phyloP scores from a whole-genome alignment of 2,113 vertebrate genomes.

The Neolamprologus ventralis region DNA sequence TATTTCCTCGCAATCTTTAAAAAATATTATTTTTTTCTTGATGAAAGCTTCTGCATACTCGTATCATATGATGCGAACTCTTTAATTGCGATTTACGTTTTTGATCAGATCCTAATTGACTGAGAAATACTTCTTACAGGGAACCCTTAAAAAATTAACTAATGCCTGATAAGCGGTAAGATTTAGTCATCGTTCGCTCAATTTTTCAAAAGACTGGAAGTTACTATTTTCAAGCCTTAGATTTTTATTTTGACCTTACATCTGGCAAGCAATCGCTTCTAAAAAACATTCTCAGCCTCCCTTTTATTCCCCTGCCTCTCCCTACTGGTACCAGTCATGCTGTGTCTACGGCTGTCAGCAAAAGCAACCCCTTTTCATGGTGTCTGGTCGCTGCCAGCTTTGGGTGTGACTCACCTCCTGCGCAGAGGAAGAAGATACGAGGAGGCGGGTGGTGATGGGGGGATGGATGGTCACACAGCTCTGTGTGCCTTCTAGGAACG shows the following conservation, averaged over 20 bases:
- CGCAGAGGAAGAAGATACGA: background rate
- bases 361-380: conserved; percentile 11
- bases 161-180: background rate
- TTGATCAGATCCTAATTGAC: background rate
- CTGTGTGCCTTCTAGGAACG: conserved; percentile 3
- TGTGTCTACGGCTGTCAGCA: conserved; percentile 20
- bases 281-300: background rate
- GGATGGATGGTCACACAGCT: background rate
- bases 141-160: background rate
- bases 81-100: background rate
- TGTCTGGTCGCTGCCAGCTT: conserved; percentile 4
- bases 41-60: background rate
- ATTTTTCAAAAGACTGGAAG: background rate
- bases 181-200: background rate
- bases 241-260: background rate
- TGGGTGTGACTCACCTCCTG: background rate
- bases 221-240: background rate
- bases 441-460: background rate
- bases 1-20: background rate
- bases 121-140: background rate
- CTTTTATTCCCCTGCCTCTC: background rate
- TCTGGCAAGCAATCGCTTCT: background rate
- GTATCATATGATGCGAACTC: background rate
- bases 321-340: conserved; percentile 16
- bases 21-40: background rate